phyloP scores from a whole-genome alignment of 2,888 invertebrate genomes.

The Fabriciana adippe region DNA sequence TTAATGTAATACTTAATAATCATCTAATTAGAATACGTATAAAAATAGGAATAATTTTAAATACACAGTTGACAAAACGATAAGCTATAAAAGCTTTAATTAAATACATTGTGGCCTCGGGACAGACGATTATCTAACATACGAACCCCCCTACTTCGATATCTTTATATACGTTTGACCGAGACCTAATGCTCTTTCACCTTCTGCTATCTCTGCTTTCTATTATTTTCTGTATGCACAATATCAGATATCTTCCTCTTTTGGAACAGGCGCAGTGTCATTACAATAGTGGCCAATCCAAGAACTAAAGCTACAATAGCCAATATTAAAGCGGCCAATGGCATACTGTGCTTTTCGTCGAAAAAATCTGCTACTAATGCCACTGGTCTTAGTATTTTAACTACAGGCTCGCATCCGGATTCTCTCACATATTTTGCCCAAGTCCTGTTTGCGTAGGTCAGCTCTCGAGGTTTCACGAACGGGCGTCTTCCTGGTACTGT shows the following conservation, averaged over 20 bases:
- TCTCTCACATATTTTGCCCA: conserved; percentile 88
- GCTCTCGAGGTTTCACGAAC: conserved; percentile 81
- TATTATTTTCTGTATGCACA: conserved; percentile 57
- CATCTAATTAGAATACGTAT: conserved; percentile 1
- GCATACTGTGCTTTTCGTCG: conserved; percentile 46
- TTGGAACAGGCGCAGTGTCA: conserved; percentile 64
- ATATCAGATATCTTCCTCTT: conserved; percentile 47
- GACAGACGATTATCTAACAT: not conserved
- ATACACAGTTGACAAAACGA: conserved; percentile 1
- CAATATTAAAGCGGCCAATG: conserved; percentile 61
- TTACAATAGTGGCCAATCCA: conserved; percentile 60
- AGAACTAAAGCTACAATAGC: conserved; percentile 61
- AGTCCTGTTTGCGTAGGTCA: conserved; percentile 83
- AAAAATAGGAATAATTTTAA: conserved; percentile 14
- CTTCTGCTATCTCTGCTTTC: conserved; percentile 63
- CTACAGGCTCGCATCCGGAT: conserved; percentile 83
- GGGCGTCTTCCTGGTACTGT: conserved; percentile 80
- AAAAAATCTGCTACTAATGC: conserved; percentile 60
- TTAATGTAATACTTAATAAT: not conserved
- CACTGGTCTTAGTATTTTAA: conserved; percentile 73
- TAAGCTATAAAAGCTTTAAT: too few relatives aligned
- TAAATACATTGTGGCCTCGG: too few relatives aligned
- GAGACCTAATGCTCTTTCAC: conserved; percentile 29
- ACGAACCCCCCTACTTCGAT: not conserved
- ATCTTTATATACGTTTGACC: not conserved